A percentile compares a stretch with the other conserved stretches of the same genome.
These are phyloP conservation scores for Quadroppia sp. DNA, from an alignment of 2,888 invertebrate species.

Conservation along the genomic window DNA sequence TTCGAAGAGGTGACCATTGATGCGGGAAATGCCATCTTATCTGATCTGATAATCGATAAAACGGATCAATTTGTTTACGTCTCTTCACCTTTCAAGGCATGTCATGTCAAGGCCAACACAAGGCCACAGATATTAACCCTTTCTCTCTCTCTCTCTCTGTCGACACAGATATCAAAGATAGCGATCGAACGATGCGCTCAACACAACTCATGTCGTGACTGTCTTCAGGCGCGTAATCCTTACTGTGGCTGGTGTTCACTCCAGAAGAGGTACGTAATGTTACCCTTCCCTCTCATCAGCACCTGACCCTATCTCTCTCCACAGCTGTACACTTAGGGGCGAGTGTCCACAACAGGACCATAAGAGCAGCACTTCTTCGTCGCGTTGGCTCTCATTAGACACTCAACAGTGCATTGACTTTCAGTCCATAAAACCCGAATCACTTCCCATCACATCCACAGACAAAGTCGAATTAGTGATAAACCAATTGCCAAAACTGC, in stretches of 20 bases:
- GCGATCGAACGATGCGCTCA: conserved; percentile 40
- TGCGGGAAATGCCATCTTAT: conserved; percentile 69
- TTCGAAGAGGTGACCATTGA: conserved; percentile 81
- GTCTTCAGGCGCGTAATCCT: conserved; percentile 83
- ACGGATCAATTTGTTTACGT: conserved; percentile 79
- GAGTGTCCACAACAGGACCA: conserved; percentile 79
- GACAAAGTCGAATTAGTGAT: conserved; percentile 69
- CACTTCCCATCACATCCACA: conserved; percentile 62
- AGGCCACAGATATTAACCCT: too few species aligned
- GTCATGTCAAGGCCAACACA: too few species aligned
- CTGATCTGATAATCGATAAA: conserved; percentile 79
- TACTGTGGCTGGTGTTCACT: conserved; percentile 83
- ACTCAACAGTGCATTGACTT: conserved; percentile 92
- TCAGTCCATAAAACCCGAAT: conserved; percentile 83
- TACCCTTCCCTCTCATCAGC: conserved; percentile 34
- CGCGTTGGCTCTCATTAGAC: conserved; percentile 83
- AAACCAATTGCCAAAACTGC: conserved; percentile 79
- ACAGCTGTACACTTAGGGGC: conserved; percentile 69
- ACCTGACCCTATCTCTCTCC: background rate
- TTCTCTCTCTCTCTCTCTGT: too few species aligned
- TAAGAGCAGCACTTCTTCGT: conserved; percentile 66
- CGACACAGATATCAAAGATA: too few species aligned
- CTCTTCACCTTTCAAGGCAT: conserved; percentile 69
- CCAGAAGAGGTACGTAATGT: conserved; percentile 39
- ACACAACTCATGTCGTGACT: conserved; percentile 55